A percentile compares a stretch with the other conserved stretches of the same genome.
phyloP scores from a whole-genome alignment of 2,113 vertebrate species.

The Prionailurus bengalensis region DNA sequence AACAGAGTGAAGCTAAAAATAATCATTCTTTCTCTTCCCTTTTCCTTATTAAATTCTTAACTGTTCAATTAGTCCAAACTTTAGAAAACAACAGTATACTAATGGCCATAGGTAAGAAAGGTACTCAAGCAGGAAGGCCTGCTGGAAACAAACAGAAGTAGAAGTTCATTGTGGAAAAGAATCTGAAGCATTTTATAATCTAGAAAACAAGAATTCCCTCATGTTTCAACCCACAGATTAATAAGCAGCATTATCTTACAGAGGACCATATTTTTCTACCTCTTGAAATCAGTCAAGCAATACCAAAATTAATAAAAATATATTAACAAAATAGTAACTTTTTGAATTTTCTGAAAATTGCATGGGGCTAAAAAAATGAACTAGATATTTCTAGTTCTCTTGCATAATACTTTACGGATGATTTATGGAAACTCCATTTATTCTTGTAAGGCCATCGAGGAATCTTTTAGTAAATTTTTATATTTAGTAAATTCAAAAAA shows the following conservation, averaged over 20 bases:
- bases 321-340: slow-evolving; percentile 26
- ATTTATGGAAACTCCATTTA: neutral
- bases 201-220: neutral
- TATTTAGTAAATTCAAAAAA: neutral
- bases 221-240: neutral
- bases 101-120: neutral
- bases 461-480: neutral
- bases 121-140: neutral
- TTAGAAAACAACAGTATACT: neutral
- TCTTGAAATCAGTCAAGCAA: neutral
- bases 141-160: neutral
- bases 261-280: neutral
- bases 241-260: neutral
- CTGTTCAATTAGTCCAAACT: neutral
- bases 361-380: neutral
- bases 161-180: neutral
- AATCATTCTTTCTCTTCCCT: neutral
- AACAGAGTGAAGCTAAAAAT: slow-evolving; percentile 17
- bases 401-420: neutral
- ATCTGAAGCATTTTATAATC: neutral
- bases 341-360: slow-evolving; percentile 17
- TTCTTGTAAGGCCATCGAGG: neutral
- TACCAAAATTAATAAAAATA: slow-evolving; percentile 3
- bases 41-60: neutral
- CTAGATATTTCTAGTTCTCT: neutral